phyloP scores from a whole-genome alignment of 2,113 vertebrate species.

The Pachyramphus minor region DNA sequence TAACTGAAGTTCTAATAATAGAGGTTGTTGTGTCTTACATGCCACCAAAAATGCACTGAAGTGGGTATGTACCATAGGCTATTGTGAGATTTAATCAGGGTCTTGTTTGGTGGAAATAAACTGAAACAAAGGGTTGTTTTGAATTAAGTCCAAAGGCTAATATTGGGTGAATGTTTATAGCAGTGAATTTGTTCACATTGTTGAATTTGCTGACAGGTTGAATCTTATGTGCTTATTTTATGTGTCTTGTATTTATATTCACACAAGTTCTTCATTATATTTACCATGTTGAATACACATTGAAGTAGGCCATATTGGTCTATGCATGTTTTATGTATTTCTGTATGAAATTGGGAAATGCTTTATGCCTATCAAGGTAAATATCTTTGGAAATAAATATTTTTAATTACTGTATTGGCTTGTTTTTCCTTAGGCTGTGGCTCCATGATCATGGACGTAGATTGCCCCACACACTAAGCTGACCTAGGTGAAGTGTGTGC shows the following conservation, averaged over 20 bases:
- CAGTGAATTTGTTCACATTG: constrained; percentile 65
- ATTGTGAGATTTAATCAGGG: not conserved
- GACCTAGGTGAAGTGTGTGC: not conserved
- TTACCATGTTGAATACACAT: constrained; percentile 82
- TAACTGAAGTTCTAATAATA: constrained; percentile 16
- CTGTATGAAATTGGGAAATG: constrained; percentile 87
- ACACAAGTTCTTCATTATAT: constrained; percentile 78
- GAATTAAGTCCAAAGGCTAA: constrained; percentile 62
- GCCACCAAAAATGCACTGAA: constrained; percentile 38
- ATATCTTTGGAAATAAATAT: constrained; percentile 84
- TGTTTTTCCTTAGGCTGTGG: not conserved
- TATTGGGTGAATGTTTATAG: constrained; percentile 61
- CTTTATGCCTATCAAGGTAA: constrained; percentile 81
- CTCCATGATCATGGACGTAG: not conserved
- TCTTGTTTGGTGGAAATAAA: constrained; percentile 26
- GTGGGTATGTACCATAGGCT: constrained; percentile 1
- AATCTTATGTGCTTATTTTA: constrained; percentile 74
- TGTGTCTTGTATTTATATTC: constrained; percentile 79
- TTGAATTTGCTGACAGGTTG: constrained; percentile 69
- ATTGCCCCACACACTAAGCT: rapidly evolving
- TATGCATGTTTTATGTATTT: constrained; percentile 82
- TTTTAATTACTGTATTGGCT: constrained; percentile 69
- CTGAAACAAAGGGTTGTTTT: constrained; percentile 58
- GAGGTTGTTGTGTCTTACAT: constrained; percentile 21
- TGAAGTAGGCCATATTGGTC: constrained; percentile 88